Base-by-base conservation (phyloP, 1,140 invertebrate species). In the Contarinia nasturtii region DNA sequence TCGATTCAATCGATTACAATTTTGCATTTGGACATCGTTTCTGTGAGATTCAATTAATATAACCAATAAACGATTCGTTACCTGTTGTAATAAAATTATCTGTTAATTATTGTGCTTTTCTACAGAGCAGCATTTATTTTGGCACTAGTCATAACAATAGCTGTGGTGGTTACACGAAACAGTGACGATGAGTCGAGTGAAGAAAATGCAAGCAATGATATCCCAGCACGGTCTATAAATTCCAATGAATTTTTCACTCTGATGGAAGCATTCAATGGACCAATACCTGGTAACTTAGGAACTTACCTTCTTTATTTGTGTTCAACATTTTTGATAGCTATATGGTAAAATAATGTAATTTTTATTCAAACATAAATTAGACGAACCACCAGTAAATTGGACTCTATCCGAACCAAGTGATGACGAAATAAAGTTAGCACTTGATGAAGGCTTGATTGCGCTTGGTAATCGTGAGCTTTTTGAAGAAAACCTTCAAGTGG, bases 1-100 rank as follows among this genome's bases (percentile, higher is more conserved):
- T 17, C 69, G 70, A 41, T 61, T 82, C 19, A 67, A 72, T 12
- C 73, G 76, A 55, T 76, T 82, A 48, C 80, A 82, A 55, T 82
- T 79, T 54, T 79, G 75, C 50, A 60, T 82, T 2, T 80, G 75
- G 50, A 64, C 72, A 1, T 65, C 67, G 2, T 58, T 82, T 41
- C 57, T 81, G 80, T 82, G 63, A 79, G 77, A 45, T 17, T 43
- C 17, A 8, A 33, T 5, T 44, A 18, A 44, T 12, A 22, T 38
- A 12, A 27, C 7, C 4, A 14, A 17, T 4, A 33, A 4, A 33
- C 14, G 34, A 48, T 42, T 18, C 17, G 12, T 48, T 12, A 42
- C 20, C 14, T 7, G 14, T n/a, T 46, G 12, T 18, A 10, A 19
- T 5, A 33, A 36, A 38, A n/a, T 42, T 38, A 27, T 34, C 2